phyloP scores from a whole-genome alignment of 2,113 vertebrate genomes.

The Platichthys stellatus region DNA sequence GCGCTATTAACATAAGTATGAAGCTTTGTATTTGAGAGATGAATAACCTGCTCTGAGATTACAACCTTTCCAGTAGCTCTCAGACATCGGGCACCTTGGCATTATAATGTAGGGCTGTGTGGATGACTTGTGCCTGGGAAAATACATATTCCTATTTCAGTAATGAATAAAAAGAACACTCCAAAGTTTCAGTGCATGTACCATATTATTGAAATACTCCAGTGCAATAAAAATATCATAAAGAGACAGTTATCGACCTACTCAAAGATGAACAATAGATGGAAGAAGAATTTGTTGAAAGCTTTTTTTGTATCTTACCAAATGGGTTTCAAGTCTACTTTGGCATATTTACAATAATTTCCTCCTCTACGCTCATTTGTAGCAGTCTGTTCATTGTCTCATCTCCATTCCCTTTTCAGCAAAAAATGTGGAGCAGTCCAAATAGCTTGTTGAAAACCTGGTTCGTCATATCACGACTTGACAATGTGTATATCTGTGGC shows the following conservation, averaged over 20 bases:
- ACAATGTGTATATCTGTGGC: not conserved
- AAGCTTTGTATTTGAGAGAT: slow-evolving; percentile 58
- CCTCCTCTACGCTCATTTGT: not conserved
- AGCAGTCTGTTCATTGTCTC: not conserved
- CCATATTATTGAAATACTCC: not conserved
- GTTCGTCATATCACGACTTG: slow-evolving; percentile 20
- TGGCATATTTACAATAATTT: slow-evolving; percentile 11
- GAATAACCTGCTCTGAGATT: slow-evolving; percentile 61
- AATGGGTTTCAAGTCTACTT: not conserved
- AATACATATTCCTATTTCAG: slow-evolving; percentile 32
- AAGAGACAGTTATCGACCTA: slow-evolving; percentile 2
- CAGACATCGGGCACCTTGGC: slow-evolving; percentile 60
- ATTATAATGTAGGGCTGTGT: slow-evolving; percentile 44
- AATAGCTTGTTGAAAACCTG: slow-evolving; percentile 15
- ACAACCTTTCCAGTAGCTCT: slow-evolving; percentile 58
- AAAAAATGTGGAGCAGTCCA: not conserved
- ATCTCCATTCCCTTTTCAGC: not conserved
- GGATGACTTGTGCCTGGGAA: slow-evolving; percentile 35
- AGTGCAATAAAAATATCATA: slow-evolving; percentile 13
- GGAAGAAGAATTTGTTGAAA: slow-evolving; percentile 8
- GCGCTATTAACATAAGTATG: slow-evolving; percentile 66
- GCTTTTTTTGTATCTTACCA: slow-evolving; percentile 1
- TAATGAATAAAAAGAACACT: slow-evolving; percentile 25
- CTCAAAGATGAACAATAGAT: slow-evolving; percentile 9
- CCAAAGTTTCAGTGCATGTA: slow-evolving; percentile 6